A percentile compares a stretch with the other conserved stretches of the same genome.
These are phyloP conservation scores for Spilogale gracilis DNA, from an alignment of 2,113 vertebrate species.

Conservation along the genomic window DNA sequence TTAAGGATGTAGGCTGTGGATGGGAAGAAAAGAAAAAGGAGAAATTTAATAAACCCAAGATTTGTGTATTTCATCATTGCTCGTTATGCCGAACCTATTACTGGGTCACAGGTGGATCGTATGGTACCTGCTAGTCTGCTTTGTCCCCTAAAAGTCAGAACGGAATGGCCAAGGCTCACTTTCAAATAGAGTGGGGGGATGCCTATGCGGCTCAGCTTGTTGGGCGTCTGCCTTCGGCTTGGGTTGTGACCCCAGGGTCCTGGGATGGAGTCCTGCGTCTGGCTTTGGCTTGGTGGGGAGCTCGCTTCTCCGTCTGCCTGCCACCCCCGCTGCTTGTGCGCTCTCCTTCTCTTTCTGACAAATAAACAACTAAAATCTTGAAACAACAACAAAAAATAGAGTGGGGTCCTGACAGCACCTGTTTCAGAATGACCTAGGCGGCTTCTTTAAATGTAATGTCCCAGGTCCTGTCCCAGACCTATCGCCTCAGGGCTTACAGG, in stretches of 20 bases:
- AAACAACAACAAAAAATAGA: not conserved
- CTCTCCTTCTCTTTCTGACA: no score
- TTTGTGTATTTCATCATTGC: not conserved
- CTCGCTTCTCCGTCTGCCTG: no score
- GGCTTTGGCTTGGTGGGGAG: no score
- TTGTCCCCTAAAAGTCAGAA: not conserved
- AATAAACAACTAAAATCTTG: not conserved
- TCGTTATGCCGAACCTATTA: not conserved
- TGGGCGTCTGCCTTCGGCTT: no score
- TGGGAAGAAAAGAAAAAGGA: not conserved
- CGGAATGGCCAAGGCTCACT: not conserved
- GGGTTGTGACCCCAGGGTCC: no score
- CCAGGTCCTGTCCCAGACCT: not conserved
- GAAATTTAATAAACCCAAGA: not conserved
- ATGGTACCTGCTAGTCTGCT: not conserved
- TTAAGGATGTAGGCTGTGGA: not conserved
- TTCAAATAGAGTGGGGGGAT: not conserved
- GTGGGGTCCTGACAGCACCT: not conserved
- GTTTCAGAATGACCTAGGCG: not conserved
- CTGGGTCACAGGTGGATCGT: rapidly evolving
- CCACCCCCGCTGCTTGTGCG: rapidly evolving
- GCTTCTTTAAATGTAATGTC: not conserved
- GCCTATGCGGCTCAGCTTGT: no score
- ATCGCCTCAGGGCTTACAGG: not conserved
- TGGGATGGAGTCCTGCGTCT: no score